These are phyloP conservation scores for Caloenas nicobarica DNA, from an alignment of 2,113 vertebrate species.

Conservation along the genomic window DNA sequence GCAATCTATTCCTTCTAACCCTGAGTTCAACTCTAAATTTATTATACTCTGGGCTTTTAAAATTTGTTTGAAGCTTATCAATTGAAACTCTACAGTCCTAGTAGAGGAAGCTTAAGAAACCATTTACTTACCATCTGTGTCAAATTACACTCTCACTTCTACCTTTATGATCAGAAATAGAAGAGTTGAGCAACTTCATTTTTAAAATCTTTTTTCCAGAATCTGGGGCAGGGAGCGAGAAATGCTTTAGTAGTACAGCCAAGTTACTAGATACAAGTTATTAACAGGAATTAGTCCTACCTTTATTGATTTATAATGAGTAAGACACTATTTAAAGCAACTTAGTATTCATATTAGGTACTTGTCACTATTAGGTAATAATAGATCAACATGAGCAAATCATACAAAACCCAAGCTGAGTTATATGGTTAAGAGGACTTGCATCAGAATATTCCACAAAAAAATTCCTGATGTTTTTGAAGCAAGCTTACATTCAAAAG, in stretches of 20 bases:
- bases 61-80: constrained; percentile 42
- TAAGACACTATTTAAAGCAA: not conserved
- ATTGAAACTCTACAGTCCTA: not conserved
- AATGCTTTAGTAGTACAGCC: not conserved
- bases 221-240: accelerated
- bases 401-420: not conserved
- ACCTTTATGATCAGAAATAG: not conserved
- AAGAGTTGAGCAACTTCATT: not conserved
- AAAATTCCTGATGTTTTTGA: not conserved
- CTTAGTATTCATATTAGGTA: not conserved
- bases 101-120: not conserved
- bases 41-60: not conserved
- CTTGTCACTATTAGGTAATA: not conserved
- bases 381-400: not conserved
- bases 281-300: not conserved
- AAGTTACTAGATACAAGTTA: not conserved
- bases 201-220: not conserved
- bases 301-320: not conserved
- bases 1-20: not conserved
- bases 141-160: not conserved
- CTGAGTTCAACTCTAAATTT: not conserved
- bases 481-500: not conserved
- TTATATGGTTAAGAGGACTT: not conserved
- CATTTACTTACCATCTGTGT: not conserved
- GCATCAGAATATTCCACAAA: not conserved